Evolutionary conservation across 64 coral and sea anemone genomes (phyloP).

Genomic region (Stichodactyla mertensii): DNA sequence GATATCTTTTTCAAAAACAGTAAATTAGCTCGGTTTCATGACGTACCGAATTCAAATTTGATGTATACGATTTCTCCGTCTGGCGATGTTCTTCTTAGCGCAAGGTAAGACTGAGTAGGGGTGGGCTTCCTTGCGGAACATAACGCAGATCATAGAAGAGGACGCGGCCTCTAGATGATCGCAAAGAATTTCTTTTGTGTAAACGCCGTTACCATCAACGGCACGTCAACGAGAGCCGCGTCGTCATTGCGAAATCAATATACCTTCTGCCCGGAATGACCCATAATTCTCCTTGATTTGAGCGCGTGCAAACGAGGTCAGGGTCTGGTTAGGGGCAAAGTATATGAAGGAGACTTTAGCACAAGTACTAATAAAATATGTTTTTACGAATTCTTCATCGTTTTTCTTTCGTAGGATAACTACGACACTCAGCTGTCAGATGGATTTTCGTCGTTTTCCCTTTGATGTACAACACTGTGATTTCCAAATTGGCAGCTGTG

Average conservation of each 20-base stretch:
- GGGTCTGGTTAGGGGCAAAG: too few species aligned
- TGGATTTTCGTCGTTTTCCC: constrained; percentile 52
- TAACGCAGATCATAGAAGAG: too few species aligned
- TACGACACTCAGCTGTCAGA: constrained; percentile 42
- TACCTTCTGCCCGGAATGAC: too few species aligned
- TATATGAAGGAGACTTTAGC: too few species aligned
- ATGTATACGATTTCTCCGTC: constrained; percentile 27
- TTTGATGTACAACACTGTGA: constrained; percentile 50
- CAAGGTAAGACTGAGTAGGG: constrained; percentile 11
- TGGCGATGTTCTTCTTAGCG: constrained; percentile 36
- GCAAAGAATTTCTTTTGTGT: too few species aligned
- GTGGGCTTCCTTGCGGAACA: neutral
- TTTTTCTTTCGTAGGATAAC: constrained; percentile 35
- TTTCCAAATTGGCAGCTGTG: constrained; percentile 55
- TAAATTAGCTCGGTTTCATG: constrained; percentile 29
- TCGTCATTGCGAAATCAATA: too few species aligned
- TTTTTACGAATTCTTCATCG: neutral
- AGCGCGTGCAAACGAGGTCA: too few species aligned
- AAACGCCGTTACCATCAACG: too few species aligned
- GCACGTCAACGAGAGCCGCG: too few species aligned
- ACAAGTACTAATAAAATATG: neutral
- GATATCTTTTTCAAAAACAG: constrained; percentile 55
- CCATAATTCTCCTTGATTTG: too few species aligned
- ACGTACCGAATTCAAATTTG: constrained; percentile 40
- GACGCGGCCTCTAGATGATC: too few species aligned